Conservation (phyloP, 2,113 vertebrate genomes). For the Suncus etruscus region DNA sequence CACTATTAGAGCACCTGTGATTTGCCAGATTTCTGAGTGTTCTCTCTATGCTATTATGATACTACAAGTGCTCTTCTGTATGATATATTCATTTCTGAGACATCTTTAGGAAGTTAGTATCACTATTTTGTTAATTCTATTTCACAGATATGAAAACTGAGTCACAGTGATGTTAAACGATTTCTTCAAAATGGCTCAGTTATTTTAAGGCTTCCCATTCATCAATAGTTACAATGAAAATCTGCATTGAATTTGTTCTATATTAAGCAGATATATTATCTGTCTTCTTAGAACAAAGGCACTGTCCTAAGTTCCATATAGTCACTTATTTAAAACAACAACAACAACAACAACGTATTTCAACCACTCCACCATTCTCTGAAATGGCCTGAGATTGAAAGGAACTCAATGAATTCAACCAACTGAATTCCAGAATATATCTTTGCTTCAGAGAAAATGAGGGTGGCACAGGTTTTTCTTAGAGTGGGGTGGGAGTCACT, state of each 20-base stretch:
- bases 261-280: too few relatives aligned
- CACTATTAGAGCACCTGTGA: neutral
- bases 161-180: neutral
- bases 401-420: neutral
- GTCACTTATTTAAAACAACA: neutral
- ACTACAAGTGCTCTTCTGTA: neutral
- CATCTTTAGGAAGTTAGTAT: neutral
- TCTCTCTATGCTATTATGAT: neutral
- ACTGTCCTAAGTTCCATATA: neutral
- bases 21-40: neutral
- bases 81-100: neutral
- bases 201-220: neutral
- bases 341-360: neutral
- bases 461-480: neutral
- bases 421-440: neutral
- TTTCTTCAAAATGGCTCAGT: neutral
- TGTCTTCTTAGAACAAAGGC: neutral
- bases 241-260: neutral
- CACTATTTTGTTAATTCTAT: neutral
- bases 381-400: neutral
- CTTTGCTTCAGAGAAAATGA: neutral
- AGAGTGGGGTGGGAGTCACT: too few relatives aligned
- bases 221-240: neutral
- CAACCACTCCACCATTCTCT: neutral
- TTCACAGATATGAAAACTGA: slow-evolving; percentile 3